phyloP scores from a whole-genome alignment of 2,113 vertebrate genomes.

The Poicephalus gulielmi region DNA sequence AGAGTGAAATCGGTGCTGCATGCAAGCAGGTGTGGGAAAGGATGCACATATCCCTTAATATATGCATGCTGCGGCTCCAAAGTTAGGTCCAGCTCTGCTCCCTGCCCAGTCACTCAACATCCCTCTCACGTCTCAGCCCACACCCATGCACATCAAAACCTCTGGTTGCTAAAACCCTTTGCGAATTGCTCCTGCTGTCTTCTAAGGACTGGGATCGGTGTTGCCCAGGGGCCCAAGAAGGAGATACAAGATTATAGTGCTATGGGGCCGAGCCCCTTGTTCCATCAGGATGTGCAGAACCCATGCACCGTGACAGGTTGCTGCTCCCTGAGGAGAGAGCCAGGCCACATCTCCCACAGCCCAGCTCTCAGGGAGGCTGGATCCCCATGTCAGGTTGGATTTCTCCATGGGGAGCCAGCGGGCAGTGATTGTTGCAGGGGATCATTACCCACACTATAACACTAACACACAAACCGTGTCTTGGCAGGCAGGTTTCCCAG shows the following conservation, averaged over 20 bases:
- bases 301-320: neutral
- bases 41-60: neutral
- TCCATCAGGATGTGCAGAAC: neutral
- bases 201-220: fast-evolving
- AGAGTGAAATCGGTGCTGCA: neutral
- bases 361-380: neutral
- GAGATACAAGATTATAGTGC: neutral
- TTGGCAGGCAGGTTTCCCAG: neutral
- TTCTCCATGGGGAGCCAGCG: neutral
- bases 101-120: neutral
- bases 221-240: neutral
- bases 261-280: neutral
- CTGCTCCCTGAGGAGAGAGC: neutral
- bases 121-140: neutral
- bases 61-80: neutral
- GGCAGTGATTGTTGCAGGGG: neutral
- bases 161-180: neutral
- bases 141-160: neutral
- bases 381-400: neutral
- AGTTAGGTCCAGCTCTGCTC: neutral
- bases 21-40: fast-evolving
- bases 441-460: neutral
- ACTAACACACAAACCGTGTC: neutral
- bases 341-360: fast-evolving
- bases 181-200: neutral